These are phyloP conservation scores for Myiopsitta monachus DNA, from an alignment of 2,113 vertebrate genomes.

Conservation along the genomic window DNA sequence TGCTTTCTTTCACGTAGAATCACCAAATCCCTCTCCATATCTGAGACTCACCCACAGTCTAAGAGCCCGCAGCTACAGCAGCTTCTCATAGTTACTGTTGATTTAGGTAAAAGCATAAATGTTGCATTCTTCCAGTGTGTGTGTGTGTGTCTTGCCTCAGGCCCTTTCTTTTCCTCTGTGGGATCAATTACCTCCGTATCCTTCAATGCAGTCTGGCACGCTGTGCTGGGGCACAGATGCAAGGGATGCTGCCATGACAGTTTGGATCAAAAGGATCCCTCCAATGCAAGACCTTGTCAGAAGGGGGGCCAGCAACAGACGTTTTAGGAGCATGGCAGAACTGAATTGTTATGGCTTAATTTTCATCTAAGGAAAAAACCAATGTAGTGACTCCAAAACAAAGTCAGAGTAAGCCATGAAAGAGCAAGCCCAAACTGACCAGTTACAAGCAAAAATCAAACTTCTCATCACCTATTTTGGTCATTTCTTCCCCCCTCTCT, in stretches of 20 bases:
- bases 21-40: background rate
- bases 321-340: background rate
- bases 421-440: background rate
- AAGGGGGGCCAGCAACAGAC: background rate
- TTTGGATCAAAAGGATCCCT: background rate
- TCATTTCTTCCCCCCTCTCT: fast-evolving
- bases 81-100: background rate
- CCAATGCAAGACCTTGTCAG: background rate
- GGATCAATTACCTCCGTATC: constrained; percentile 40
- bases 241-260: background rate
- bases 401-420: background rate
- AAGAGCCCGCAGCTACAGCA: background rate
- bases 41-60: background rate
- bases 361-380: background rate
- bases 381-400: background rate
- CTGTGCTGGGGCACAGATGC: background rate
- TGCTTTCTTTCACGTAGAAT: background rate
- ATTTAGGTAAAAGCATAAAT: constrained; percentile 34
- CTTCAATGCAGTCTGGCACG: background rate
- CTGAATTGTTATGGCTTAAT: background rate
- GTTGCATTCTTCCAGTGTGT: background rate
- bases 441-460: background rate
- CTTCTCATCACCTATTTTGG: background rate
- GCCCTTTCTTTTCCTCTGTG: constrained; percentile 26
- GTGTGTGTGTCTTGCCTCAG: background rate